phyloP scores from a whole-genome alignment of 2,888 invertebrate genomes.

The Lithophane leautieri region DNA sequence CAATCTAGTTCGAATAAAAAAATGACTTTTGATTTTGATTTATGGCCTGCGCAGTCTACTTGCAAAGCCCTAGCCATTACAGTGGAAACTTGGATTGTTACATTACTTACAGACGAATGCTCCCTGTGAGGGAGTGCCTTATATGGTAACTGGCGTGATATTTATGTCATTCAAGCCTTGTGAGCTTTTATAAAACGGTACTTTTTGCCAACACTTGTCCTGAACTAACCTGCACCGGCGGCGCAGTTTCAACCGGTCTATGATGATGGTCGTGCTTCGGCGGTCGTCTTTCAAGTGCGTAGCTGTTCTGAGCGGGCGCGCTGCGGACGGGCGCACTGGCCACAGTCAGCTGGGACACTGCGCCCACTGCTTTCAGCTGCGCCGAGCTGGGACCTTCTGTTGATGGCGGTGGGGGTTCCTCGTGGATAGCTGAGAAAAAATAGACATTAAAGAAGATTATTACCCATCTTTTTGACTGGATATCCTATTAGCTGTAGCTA shows the following conservation, averaged over 20 bases:
- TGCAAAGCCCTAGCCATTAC: too few species aligned
- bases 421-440: conserved; percentile 72
- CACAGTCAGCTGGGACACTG: conserved; percentile 90
- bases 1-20: too few species aligned
- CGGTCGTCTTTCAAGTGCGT: conserved; percentile 84
- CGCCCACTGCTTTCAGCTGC: conserved; percentile 86
- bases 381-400: conserved; percentile 77
- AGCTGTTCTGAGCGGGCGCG: conserved; percentile 91
- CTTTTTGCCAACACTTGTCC: neutral
- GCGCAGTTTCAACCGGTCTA: conserved; percentile 80
- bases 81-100: too few species aligned
- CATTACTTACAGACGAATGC: too few species aligned
- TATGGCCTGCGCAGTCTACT: too few species aligned
- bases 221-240: conserved; percentile 76
- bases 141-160: too few species aligned
- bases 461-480: neutral
- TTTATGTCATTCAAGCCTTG: too few species aligned
- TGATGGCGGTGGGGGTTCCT: conserved; percentile 73
- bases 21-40: too few species aligned
- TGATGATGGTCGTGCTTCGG: conserved; percentile 81
- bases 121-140: too few species aligned
- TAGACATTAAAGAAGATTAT: neutral
- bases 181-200: too few species aligned
- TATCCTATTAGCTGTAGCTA: neutral
- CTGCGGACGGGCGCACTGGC: conserved; percentile 91